phyloP scores from a whole-genome alignment of 1,140 invertebrate species.

The Drosophila truncata region DNA sequence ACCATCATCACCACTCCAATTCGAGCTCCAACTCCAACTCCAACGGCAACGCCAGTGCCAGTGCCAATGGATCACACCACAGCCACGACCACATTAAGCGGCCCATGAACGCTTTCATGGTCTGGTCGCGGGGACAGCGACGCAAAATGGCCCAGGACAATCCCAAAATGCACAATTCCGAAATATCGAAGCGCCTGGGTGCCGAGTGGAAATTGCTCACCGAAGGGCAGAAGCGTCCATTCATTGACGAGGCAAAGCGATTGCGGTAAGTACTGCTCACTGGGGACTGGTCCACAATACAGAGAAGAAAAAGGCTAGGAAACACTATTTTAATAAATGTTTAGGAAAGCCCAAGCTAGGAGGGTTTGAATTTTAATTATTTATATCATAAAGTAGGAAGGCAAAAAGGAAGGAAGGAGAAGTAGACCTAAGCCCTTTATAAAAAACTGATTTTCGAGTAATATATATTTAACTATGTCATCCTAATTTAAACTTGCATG shows the following conservation, averaged over 20 bases:
- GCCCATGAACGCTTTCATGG: conserved; percentile 98
- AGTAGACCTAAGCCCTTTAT: background rate
- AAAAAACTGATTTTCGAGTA: background rate
- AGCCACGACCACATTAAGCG: conserved; percentile 92
- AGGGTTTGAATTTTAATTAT: background rate
- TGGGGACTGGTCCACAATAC: conserved; percentile 9
- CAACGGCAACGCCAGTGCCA: conserved; percentile 14
- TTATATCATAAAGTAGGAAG: background rate
- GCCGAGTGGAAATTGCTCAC: conserved; percentile 96
- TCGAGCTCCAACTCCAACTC: conserved; percentile 24
- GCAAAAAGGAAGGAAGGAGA: too few species aligned
- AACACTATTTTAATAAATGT: background rate
- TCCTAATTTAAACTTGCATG: background rate
- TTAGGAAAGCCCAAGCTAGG: background rate
- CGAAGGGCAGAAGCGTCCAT: conserved; percentile 95
- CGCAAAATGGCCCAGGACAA: conserved; percentile 99
- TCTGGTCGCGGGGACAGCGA: conserved; percentile 95
- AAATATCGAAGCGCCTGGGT: conserved; percentile 96
- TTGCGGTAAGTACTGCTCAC: conserved; percentile 90
- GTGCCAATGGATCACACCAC: conserved; percentile 51
- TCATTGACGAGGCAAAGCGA: conserved; percentile 98
- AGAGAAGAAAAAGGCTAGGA: background rate
- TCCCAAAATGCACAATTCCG: conserved; percentile 99
- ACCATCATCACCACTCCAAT: conserved; percentile 56
- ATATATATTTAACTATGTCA: too few species aligned